Base-by-base conservation (phyloP, 2,888 invertebrate species). In the Antitype chi region DNA sequence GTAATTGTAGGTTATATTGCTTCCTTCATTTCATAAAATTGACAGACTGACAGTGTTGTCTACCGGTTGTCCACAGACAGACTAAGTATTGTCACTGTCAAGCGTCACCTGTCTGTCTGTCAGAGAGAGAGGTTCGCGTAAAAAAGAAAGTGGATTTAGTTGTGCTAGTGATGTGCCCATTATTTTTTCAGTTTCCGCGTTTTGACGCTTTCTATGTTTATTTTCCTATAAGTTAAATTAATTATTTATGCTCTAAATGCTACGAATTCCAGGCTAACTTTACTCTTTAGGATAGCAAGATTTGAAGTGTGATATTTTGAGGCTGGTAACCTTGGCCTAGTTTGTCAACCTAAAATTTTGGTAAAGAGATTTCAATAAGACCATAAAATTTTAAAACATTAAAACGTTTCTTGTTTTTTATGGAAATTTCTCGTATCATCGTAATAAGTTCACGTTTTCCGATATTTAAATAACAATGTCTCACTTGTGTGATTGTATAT, bases 401-500 rank as follows among this genome's bases (percentile, higher is more conserved):
- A 17, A 3, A n/a, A 60, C 23, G 28, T 74, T 82, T 70, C 49
- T 67, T 74, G 38, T 55, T 70, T 85, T 38, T 52, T 49, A 57
- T 8, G 62, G 70, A 84, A 86, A 86, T 75, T 81, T 74, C 70
- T 81, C 63, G 80, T 86, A 68, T 75, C 59, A 43, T 78, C 63
- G 28, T 64, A 52, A 28, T 76, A 63, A 53, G 17, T 62, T 72
- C 38, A 55, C 66, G 63, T 68, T 32, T 78, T 66, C 32, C 20
- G n/a, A 74, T 69, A 75, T 69, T 63, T 78, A 64, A 32, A 38
- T 80, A 86, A 87, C 63, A 72, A 94, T 94, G 93, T 91, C 92
- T 75, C 90, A 91, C 80, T 78, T 89, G 79, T 89, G 89, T 84
- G 91, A 92, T 80, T 88, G 85, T 84, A 49, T 89, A 82, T 85